Percentiles rank a stretch among this genome's conserved stretches.
Conservation (phyloP, 2,113 vertebrate species). For the Sander lucioperca region DNA sequence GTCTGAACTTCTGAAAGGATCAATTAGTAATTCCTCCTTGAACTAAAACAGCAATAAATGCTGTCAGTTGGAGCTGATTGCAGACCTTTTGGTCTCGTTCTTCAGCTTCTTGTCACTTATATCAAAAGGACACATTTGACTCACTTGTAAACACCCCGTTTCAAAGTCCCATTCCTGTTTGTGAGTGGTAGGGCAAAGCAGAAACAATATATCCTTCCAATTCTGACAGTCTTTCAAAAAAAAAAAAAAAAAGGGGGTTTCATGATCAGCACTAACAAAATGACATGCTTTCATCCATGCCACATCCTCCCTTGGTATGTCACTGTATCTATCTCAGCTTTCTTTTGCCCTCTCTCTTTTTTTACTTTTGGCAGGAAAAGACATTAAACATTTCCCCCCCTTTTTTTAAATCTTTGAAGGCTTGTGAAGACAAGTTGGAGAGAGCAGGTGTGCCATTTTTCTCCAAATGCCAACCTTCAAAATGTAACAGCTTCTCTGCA, state of each 20-base stretch:
- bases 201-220: conserved; percentile 70
- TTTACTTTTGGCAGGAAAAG: conserved; percentile 74
- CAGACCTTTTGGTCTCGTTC: conserved; percentile 48
- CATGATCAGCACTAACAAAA: conserved; percentile 77
- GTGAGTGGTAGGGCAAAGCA: conserved; percentile 46
- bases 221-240: conserved; percentile 68
- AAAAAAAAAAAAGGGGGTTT: conserved; percentile 60
- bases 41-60: conserved; percentile 42
- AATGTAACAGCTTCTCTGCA: conserved; percentile 69
- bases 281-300: conserved; percentile 77
- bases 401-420: conserved; percentile 73
- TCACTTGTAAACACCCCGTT: conserved; percentile 71
- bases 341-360: conserved; percentile 70
- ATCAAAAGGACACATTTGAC: conserved; percentile 70
- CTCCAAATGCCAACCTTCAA: conserved; percentile 68
- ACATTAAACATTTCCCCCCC: conserved; percentile 72
- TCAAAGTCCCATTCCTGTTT: conserved; percentile 58
- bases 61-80: conserved; percentile 20
- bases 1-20: conserved; percentile 28
- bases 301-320: conserved; percentile 75
- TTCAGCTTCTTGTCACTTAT: conserved; percentile 50
- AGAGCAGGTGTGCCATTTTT: conserved; percentile 69
- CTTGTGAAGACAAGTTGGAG: conserved; percentile 67
- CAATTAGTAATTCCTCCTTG: conserved; percentile 42
- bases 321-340: conserved; percentile 70